A percentile compares a stretch with the other conserved stretches of the same genome.
These are phyloP conservation scores for Tetramorium parvispinum DNA, from an alignment of 1,140 invertebrate genomes.

Conservation along the genomic window DNA sequence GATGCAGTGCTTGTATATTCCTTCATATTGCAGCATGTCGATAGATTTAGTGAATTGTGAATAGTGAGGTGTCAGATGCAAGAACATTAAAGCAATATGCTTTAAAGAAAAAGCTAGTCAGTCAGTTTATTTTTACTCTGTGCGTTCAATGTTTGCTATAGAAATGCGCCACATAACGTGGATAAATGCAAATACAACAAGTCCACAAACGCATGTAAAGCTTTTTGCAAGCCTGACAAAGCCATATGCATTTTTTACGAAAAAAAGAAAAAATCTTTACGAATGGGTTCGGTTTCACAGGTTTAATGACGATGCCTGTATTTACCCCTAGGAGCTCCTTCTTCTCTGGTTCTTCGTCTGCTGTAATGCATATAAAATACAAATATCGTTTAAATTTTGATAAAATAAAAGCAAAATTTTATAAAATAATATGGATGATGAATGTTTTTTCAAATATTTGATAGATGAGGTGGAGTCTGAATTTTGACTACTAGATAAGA, in stretches of 20 bases:
- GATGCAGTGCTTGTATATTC: background rate
- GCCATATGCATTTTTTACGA: conserved; percentile 62
- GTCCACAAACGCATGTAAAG: conserved; percentile 62
- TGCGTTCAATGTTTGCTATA: conserved; percentile 2
- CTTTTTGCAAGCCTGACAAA: conserved; percentile 75
- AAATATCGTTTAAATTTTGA: background rate
- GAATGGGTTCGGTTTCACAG: conserved; percentile 85
- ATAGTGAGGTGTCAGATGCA: background rate
- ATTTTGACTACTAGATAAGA: background rate
- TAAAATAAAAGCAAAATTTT: background rate
- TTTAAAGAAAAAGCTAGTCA: conserved; percentile 9
- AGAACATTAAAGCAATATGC: background rate
- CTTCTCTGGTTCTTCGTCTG: conserved; percentile 84
- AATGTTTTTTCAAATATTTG: background rate
- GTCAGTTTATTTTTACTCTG: background rate
- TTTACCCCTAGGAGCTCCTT: conserved; percentile 86
- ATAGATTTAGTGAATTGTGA: conserved; percentile 14
- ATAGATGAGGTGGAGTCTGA: background rate
- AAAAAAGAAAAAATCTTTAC: conserved; percentile 85
- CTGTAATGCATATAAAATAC: conserved; percentile 71
- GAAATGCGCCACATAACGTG: background rate
- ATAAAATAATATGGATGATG: background rate
- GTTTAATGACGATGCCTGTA: conserved; percentile 84
- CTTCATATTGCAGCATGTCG: background rate
- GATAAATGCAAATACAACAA: background rate